Conservation (phyloP, 2,797 vertebrate species). For the Sebastes elongatus region DNA sequence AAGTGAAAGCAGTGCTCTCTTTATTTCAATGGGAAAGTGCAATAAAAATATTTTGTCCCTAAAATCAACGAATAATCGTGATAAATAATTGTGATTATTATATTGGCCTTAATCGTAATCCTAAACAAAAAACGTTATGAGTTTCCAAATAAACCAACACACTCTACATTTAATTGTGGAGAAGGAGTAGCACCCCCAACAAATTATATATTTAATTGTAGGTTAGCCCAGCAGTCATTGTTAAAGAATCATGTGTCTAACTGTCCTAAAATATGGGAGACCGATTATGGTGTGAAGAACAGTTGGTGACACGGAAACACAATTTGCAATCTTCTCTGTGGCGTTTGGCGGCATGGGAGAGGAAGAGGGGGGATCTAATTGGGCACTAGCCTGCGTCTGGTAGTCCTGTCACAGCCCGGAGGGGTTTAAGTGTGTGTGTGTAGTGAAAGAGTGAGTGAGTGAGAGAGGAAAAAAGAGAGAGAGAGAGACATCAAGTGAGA, state of each 20-base stretch:
- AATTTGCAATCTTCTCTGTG: constrained; percentile 58
- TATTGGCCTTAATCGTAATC: neutral
- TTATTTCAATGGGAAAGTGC: too few relatives aligned
- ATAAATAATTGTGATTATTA: too few relatives aligned
- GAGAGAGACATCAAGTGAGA: constrained; percentile 40
- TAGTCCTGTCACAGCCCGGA: constrained; percentile 69
- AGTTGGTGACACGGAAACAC: constrained; percentile 59
- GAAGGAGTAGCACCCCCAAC: neutral
- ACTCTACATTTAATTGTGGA: neutral
- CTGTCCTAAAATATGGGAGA: constrained; percentile 52
- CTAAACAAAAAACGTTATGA: neutral
- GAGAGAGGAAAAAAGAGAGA: neutral
- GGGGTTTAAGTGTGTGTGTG: constrained; percentile 48
- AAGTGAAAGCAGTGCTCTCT: too few relatives aligned
- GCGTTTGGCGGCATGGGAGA: constrained; percentile 48
- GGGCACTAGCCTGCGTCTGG: constrained; percentile 67
- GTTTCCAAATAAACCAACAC: neutral
- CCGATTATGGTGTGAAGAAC: constrained; percentile 43
- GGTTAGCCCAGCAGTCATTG: constrained; percentile 2
- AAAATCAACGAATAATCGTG: too few relatives aligned
- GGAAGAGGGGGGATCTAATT: constrained; percentile 40
- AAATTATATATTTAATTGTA: neutral
- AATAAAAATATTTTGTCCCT: too few relatives aligned
- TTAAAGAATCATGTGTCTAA: constrained; percentile 28
- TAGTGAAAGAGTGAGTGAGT: neutral